Evolutionary conservation across 2,797 vertebrate genomes (phyloP).

Genomic region (Adrianichthys oophorus): DNA sequence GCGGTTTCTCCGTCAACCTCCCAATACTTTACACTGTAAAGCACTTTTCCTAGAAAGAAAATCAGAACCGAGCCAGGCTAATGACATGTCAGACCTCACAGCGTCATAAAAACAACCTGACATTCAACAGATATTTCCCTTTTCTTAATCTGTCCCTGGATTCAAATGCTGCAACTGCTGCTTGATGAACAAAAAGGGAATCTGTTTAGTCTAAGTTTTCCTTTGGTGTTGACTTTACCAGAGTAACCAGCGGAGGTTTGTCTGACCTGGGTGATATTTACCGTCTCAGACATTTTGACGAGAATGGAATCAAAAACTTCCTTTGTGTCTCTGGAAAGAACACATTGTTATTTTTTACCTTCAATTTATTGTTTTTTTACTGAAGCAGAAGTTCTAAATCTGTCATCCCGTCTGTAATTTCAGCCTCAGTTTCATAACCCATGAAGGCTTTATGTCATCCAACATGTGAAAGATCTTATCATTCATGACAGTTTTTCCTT

Average conservation of each 20-base stretch:
- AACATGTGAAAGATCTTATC: too few species aligned
- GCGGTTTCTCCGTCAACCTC: background rate
- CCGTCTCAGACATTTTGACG: slow-evolving; percentile 1
- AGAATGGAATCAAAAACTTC: background rate
- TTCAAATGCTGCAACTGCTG: background rate
- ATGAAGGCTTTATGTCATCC: too few species aligned
- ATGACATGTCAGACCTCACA: background rate
- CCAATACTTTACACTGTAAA: background rate
- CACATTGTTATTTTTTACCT: background rate
- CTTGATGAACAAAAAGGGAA: slow-evolving; percentile 7
- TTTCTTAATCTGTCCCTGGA: background rate
- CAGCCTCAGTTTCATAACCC: too few species aligned
- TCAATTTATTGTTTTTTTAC: too few species aligned
- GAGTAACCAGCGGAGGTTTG: slow-evolving; percentile 8
- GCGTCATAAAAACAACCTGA: background rate
- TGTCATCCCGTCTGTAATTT: too few species aligned
- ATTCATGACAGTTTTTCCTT: too few species aligned
- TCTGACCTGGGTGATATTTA: slow-evolving; percentile 11
- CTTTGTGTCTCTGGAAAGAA: slow-evolving; percentile 8
- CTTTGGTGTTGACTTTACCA: slow-evolving; percentile 2
- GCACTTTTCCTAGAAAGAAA: background rate
- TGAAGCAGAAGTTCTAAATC: too few species aligned
- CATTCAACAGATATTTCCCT: background rate
- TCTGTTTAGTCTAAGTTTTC: background rate
- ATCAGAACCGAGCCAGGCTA: background rate